Conservation (phyloP, 2,797 vertebrate species). For the Peromyscus attwateri region DNA sequence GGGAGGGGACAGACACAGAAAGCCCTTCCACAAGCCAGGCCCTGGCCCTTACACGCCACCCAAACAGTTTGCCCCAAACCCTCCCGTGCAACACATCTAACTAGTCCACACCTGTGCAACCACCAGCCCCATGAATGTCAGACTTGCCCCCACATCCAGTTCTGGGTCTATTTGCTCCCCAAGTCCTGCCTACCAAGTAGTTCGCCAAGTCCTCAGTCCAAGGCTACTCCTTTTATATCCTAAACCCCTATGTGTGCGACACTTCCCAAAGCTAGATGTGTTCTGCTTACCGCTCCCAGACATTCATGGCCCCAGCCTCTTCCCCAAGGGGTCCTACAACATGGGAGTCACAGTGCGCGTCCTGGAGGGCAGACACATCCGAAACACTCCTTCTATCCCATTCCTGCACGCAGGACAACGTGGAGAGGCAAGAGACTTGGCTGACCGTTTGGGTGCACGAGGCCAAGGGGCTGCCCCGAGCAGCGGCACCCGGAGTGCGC, state of each 20-base stretch:
- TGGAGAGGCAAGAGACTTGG: slow-evolving; percentile 93
- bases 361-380: not conserved
- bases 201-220: not conserved
- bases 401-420: slow-evolving; percentile 91
- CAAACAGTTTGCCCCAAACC: not conserved
- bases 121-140: not conserved
- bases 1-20: not conserved
- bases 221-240: not conserved
- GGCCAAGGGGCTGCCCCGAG: slow-evolving; percentile 91
- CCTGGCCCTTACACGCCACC: not conserved
- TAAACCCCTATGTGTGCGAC: not conserved
- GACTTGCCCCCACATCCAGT: not conserved
- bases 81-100: not conserved
- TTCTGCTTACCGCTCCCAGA: not conserved
- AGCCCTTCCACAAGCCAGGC: not conserved
- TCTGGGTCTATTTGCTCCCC: not conserved
- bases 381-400: not conserved
- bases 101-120: not conserved
- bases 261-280: not conserved
- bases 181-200: not conserved
- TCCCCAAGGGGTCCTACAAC: not conserved
- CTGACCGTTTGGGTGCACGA: slow-evolving; percentile 96
- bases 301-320: not conserved
- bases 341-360: not conserved
- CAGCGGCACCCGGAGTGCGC: slow-evolving; percentile 80